phyloP scores from a whole-genome alignment of 2,113 vertebrate genomes.

The Zosterops hypoxanthus region DNA sequence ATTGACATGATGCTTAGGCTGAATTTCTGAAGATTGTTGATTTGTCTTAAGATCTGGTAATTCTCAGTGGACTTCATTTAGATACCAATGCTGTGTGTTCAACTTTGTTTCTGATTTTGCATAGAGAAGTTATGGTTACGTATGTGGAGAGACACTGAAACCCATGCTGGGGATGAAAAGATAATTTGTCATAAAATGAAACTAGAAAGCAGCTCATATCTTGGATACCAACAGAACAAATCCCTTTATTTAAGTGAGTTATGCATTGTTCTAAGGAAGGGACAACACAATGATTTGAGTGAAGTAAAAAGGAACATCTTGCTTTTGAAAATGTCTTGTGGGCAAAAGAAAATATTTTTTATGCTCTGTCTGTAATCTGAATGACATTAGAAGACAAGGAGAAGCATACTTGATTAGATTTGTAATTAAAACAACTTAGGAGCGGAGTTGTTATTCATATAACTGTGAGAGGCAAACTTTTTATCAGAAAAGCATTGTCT shows the following conservation, averaged over 20 bases:
- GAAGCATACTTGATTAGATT: background rate
- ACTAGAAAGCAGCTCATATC: background rate
- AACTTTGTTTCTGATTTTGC: slow-evolving; percentile 3
- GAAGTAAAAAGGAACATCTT: background rate
- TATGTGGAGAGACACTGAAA: background rate
- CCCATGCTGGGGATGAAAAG: background rate
- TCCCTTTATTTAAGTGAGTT: background rate
- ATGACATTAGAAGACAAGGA: slow-evolving; percentile 20
- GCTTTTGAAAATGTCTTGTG: slow-evolving; percentile 4
- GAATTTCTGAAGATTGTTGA: background rate
- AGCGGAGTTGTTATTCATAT: background rate
- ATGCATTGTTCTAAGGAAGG: background rate
- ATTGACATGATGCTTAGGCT: background rate
- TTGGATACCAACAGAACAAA: background rate
- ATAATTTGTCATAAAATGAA: background rate
- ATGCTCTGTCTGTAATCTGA: background rate
- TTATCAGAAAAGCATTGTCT: background rate
- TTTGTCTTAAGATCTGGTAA: background rate
- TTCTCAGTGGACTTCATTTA: slow-evolving; percentile 33
- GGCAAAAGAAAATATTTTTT: background rate
- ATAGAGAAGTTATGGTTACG: background rate
- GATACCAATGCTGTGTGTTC: background rate
- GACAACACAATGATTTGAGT: background rate
- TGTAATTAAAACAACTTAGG: slow-evolving; percentile 45
- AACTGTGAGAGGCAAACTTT: background rate